Evolutionary conservation across 2,113 vertebrate genomes (phyloP), one percentile per base, ranked within the genome.

Genomic region (Nesogale talazaci): DNA sequence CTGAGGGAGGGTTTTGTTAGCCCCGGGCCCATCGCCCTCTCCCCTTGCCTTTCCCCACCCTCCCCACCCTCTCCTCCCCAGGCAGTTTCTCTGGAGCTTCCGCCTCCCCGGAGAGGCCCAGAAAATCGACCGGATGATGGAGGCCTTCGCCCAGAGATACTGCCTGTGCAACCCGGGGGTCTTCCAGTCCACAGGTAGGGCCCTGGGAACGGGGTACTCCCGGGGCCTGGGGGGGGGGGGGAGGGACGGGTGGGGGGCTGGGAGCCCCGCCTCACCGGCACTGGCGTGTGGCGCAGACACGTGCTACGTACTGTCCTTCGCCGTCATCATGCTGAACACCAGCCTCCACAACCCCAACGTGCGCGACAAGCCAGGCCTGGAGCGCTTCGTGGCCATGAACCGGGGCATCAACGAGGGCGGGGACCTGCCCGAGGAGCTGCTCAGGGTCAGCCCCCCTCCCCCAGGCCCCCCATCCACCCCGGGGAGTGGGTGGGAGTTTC

Each of bases 71-170:
- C 38, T 40, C 31, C 14, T 25, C 76, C 56, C 2, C 97, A 99
- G 98, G 93, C 99, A 99, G 42, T 99, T 99, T 96, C 98, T 99
- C n/a, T 99, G 99, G 99, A 99, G 99, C 95, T 99, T 99, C 96
- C 99, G 99, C 95, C 98, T 99, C 94, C 99, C 99, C 0, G 99
- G 99, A 69, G 99, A 99, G 96, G 99, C 99, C 61, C 99, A 99
- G 97, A 99, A 99, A 95, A 99, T 99, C 23, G 99, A 99, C 97
- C 98, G 99, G 83, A 99, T 99, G 99, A 99, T 99, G 99, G 99
- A 99, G 96, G 99, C 99, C 29, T 99, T 99, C 56, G 99, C 99
- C 67, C 99, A 99, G 97, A 98, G 99, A 96, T 99, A 99, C 96
- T 99, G 99, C 92, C 98, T 98, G 95, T 99, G 99, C 94, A 99